phyloP scores from a whole-genome alignment of 2,797 vertebrate species.

The Semaprochilodus insignis region DNA sequence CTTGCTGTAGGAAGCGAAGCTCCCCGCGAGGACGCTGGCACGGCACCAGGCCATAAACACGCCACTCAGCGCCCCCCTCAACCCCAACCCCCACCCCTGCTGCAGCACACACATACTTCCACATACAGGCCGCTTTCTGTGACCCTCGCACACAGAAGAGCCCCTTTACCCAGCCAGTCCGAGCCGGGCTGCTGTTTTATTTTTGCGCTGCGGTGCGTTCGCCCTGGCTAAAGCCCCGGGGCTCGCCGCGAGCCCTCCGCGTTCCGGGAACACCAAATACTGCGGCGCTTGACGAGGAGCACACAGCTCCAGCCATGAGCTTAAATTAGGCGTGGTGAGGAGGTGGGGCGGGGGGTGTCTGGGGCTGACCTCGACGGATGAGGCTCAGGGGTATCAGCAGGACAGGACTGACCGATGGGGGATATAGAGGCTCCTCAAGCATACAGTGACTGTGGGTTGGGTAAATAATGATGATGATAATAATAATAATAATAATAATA shows the following conservation, averaged over 20 bases:
- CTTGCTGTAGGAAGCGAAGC: conserved; percentile 17
- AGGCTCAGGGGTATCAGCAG: conserved; percentile 67
- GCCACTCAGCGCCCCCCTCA: conserved; percentile 7
- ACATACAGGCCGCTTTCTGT: conserved; percentile 77
- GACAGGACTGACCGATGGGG: conserved; percentile 62
- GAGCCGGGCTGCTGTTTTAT: conserved; percentile 71
- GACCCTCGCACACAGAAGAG: conserved; percentile 70
- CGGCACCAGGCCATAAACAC: conserved; percentile 9
- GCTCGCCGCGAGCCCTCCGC: conserved; percentile 80
- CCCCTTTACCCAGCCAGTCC: conserved; percentile 73
- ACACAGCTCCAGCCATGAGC: conserved; percentile 81
- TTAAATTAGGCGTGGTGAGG: conserved; percentile 81
- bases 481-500: no score
- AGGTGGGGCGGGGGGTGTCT: conserved; percentile 17
- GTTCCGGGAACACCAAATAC: conserved; percentile 76
- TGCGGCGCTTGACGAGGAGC: conserved; percentile 75
- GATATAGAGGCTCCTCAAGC: not conserved
- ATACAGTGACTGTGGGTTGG: not conserved
- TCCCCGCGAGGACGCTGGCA: conserved; percentile 3
- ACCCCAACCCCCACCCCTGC: conserved; percentile 34
- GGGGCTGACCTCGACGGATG: conserved; percentile 36
- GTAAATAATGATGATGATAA: no score
- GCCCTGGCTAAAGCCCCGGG: conserved; percentile 43
- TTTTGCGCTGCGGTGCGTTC: conserved; percentile 82
- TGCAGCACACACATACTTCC: not conserved